Evolutionary conservation across 92 coral and sea anemone species (phyloP).

Genomic region (Hydrozoanthus gracilis): DNA sequence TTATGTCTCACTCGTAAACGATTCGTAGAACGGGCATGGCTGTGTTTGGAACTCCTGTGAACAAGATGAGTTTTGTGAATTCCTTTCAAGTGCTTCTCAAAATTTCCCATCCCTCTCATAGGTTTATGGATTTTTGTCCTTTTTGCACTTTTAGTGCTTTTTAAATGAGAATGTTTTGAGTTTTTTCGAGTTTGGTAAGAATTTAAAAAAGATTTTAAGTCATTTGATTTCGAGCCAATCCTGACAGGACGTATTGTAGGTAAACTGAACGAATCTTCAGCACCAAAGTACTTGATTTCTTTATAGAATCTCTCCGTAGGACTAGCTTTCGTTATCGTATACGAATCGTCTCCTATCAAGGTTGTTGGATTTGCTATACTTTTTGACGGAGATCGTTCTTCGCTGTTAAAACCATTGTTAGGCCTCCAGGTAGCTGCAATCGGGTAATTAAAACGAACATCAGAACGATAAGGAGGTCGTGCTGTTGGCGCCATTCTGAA

Average conservation of each 20-base stretch:
- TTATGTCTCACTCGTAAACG: neutral
- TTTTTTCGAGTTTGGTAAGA: neutral
- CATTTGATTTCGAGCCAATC: neutral
- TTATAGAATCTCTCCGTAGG: slow-evolving; percentile 23
- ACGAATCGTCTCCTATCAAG: slow-evolving; percentile 15
- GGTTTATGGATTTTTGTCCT: neutral
- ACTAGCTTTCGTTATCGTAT: neutral
- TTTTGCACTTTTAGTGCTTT: neutral
- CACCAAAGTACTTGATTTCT: slow-evolving; percentile 35
- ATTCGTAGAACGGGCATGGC: neutral
- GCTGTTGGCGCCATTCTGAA: neutral
- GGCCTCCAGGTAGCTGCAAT: slow-evolving; percentile 1
- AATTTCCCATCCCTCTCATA: neutral
- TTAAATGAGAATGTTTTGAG: neutral
- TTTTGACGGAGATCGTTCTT: slow-evolving; percentile 22
- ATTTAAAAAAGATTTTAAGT: slow-evolving; percentile 17
- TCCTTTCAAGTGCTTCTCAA: neutral
- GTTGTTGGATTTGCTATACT: slow-evolving; percentile 1
- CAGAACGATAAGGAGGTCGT: slow-evolving; percentile 5
- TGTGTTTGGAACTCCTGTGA: neutral
- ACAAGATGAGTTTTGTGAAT: neutral
- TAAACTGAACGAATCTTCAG: slow-evolving; percentile 19
- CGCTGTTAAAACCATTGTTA: neutral
- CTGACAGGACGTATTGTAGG: neutral
- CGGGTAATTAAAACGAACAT: neutral